Evolutionary conservation across 2,113 vertebrate genomes (phyloP), one percentile per base, ranked within the genome.

Genomic region (Anarrhichthys ocellatus): DNA sequence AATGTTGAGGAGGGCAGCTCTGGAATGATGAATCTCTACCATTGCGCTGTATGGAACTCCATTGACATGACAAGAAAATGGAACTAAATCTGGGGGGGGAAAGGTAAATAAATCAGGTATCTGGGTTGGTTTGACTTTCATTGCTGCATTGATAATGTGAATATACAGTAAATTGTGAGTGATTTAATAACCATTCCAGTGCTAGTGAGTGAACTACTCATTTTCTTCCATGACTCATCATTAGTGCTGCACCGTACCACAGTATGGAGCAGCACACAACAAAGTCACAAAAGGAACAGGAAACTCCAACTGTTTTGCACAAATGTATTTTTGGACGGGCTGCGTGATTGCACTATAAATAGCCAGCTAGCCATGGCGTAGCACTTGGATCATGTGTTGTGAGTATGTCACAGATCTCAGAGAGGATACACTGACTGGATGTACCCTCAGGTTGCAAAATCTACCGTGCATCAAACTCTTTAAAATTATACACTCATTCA

Each of bases 301-400:
- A 90, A 91, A 86, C 83, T 82, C 88, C 78, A 84, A 88, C 89
- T 73, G 78, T 89, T 78, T 62, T 82, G 72, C 87, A 79, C 58
- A 77, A 34, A 79, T 79, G 74, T 90, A 91, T 93, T 92, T 90
- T 80, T 75, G 81, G 79, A 75, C 50, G 34, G 32, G 50, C 82
- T 66, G 81, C 76, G 84, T 83, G 81, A 90, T 85, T 81, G 73
- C 74, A 2, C 92, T 91, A 91, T 87, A 84, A 92, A 90, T 92
- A 90, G 76, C 48, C 63, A 29, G 3, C 5, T 32, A 74, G 59
- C 65, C 71, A 20, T 82, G 83, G 83, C 2, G 36, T 22, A 86
- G 68, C 46, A 70, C 61, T 86, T 83, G 87, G 83, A 88, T 88
- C 79, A 82, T 87, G 81, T 80, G 78, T 76, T 74, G 68, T 22